These are phyloP conservation scores for Glandiceps talaboti DNA, from an alignment of 53 echinoderm and acorn worm genomes.

Conservation along the genomic window DNA sequence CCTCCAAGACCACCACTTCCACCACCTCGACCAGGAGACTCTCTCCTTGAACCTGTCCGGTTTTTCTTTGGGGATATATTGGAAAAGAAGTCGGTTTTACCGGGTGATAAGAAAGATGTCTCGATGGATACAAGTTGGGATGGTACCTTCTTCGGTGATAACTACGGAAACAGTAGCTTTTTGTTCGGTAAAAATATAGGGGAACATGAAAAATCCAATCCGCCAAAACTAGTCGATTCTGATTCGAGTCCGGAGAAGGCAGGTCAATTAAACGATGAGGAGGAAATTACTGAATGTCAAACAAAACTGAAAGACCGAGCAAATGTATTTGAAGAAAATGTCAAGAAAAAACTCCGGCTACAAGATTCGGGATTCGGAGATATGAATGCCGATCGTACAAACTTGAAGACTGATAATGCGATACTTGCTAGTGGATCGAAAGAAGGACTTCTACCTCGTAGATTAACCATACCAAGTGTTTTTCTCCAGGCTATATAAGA, in stretches of 20 bases:
- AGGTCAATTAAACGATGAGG: neutral
- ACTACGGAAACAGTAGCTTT: neutral
- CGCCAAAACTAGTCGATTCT: neutral
- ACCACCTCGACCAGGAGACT: neutral
- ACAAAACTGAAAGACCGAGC: neutral
- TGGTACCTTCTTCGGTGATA: neutral
- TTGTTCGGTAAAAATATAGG: neutral
- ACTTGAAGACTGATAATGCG: neutral
- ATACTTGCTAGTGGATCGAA: neutral
- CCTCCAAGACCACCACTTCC: neutral
- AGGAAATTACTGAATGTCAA: too few species aligned
- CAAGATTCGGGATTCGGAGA: neutral
- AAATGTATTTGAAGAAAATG: neutral
- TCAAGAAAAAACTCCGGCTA: neutral
- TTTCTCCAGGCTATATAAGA: neutral
- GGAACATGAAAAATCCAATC: neutral
- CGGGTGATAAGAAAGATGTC: neutral
- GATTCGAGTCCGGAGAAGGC: neutral
- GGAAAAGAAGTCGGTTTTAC: neutral
- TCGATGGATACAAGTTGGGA: neutral
- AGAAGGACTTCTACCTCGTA: neutral
- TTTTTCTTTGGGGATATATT: neutral
- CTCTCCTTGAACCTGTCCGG: neutral
- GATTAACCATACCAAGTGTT: neutral
- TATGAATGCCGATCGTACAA: neutral